Evolutionary conservation across 2,888 invertebrate genomes (phyloP), one percentile per base, ranked within the genome.

Genomic region (Diabrotica balteata): DNA sequence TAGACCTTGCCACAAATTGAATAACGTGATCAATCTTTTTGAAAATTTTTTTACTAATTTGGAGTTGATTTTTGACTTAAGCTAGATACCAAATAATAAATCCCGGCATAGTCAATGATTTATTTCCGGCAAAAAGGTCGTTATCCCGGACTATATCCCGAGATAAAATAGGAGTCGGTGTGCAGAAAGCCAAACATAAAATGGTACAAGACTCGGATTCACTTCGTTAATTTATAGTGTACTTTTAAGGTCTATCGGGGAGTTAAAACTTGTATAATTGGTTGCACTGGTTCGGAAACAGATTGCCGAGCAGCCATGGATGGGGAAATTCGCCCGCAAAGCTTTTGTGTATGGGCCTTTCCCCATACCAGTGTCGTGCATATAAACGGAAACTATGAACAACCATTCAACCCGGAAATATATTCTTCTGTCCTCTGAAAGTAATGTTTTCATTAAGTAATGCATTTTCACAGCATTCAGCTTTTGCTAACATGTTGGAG

Each of bases 221-320:
- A 66, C 69, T 72, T 67, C 67, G 70, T 72, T 77, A 78, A 78
- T 78, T 78, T 78, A 78, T 78, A 71, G 77, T 78, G 74, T 76
- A 78, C 77, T 78, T 78, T 77, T 67, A 66, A 72, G 75, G 75
- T 76, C 75, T 77, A 76, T 78, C 71, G 75, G 76, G 76, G 75
- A 75, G 75, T 73, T 80, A 79, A 79, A 81, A 80, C 79, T 80
- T 78, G 78, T 80, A 80, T 81, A 81, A 81, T 81, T 81, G 80
- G 80, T 79, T 80, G 80, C 80, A 80, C 79, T 79, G 81, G 78
- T 81, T 80, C 78, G 78, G 78, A 79, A 80, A 79, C 80, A 80
- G 80, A 81, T 80, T 80, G 80, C 78, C 71, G 71, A 73, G 75
- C 42, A 54, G 54, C 54, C 43, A 43, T 43, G 77, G 75, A 71